These are phyloP conservation scores for Megaleporinus macrocephalus DNA, from an alignment of 2,113 vertebrate species.

Conservation along the genomic window DNA sequence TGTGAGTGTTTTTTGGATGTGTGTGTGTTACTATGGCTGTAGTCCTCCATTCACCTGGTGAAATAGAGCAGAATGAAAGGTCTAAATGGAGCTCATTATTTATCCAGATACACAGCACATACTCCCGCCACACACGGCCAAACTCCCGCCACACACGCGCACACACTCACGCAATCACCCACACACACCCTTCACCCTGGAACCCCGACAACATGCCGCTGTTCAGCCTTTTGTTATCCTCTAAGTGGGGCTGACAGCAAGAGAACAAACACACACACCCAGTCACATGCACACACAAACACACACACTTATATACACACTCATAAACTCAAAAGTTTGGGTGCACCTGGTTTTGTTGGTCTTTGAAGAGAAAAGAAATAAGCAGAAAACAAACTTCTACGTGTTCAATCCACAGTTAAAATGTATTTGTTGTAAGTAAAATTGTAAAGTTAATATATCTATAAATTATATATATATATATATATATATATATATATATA, in stretches of 20 bases:
- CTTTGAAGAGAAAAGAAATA: too few species aligned
- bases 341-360: too few species aligned
- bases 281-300: not conserved
- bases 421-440: too few species aligned
- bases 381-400: too few species aligned
- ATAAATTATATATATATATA: too few species aligned
- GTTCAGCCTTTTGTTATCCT: conserved; percentile 53
- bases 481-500: too few species aligned
- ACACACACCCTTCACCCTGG: conserved; percentile 20
- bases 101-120: conserved; percentile 54
- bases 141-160: conserved; percentile 28
- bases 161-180: conserved; percentile 39
- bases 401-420: too few species aligned
- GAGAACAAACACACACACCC: conserved; percentile 63
- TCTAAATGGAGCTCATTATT: conserved; percentile 70
- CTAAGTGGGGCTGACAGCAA: conserved; percentile 76
- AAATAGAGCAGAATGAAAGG: conserved; percentile 83
- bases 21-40: conserved; percentile 47
- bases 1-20: conserved; percentile 43
- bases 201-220: conserved; percentile 41
- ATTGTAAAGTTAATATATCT: too few species aligned
- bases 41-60: conserved; percentile 75
- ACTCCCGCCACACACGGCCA: conserved; percentile 50
- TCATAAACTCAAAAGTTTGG: not conserved
- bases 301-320: conserved; percentile 15